Conservation (phyloP, 2,113 vertebrate species). For the Agelaius phoeniceus region DNA sequence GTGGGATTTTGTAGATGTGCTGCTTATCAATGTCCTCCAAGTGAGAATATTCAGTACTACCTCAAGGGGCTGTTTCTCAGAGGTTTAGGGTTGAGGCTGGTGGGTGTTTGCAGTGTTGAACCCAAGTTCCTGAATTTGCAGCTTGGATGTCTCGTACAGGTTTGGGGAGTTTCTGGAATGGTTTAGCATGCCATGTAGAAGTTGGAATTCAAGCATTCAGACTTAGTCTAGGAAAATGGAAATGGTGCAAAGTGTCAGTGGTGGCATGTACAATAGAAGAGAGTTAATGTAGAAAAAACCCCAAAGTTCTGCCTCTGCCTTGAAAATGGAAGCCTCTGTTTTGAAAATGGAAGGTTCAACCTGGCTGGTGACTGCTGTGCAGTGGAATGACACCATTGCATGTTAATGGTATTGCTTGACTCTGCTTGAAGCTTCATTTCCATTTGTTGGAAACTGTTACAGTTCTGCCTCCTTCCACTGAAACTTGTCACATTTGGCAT, state of each 20-base stretch:
- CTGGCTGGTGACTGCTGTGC: background rate
- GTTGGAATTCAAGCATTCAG: background rate
- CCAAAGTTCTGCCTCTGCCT: background rate
- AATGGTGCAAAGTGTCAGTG: background rate
- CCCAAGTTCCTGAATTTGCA: background rate
- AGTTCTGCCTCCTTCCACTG: background rate
- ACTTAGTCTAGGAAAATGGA: background rate
- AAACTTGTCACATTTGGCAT: background rate
- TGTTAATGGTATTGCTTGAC: background rate
- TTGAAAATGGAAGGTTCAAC: background rate
- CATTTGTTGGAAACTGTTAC: background rate
- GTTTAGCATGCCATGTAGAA: background rate
- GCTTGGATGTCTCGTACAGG: accelerated
- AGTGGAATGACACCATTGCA: too few relatives aligned
- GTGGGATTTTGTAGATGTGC: background rate
- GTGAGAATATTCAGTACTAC: background rate
- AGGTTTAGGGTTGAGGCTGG: background rate
- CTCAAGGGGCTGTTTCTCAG: background rate
- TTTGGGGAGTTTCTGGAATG: background rate
- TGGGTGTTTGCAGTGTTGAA: background rate
- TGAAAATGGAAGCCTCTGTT: background rate
- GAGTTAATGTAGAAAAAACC: background rate
- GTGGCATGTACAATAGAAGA: background rate
- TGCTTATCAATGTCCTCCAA: background rate
- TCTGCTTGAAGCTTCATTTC: background rate